Evolutionary conservation across 2,888 invertebrate genomes (phyloP).

Genomic region (Lithophane socia): DNA sequence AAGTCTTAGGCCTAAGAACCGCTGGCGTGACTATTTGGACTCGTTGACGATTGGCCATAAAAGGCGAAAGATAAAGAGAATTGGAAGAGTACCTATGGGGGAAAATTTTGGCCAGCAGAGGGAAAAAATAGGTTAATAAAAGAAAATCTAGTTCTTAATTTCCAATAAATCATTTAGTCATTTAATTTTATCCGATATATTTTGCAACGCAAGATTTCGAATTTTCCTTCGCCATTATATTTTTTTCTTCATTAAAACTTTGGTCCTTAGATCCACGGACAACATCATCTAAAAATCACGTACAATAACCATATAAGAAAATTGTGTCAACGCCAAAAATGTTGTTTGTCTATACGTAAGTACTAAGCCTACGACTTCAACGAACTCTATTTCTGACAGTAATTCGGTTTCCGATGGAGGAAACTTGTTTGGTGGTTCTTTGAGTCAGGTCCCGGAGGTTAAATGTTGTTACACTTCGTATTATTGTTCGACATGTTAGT

Average conservation of each 20-base stretch:
- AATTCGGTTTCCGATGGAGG: slow-evolving; percentile 42
- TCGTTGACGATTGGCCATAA: background rate
- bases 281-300: slow-evolving; percentile 3
- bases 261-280: background rate
- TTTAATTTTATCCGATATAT: background rate
- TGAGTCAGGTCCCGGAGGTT: slow-evolving; percentile 23
- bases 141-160: background rate
- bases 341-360: slow-evolving; percentile 10
- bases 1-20: background rate
- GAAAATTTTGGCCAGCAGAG: too few relatives aligned
- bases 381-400: slow-evolving; percentile 33
- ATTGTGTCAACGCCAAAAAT: slow-evolving; percentile 7
- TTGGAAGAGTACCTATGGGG: background rate
- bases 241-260: background rate
- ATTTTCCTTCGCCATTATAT: background rate
- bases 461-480: slow-evolving; percentile 33
- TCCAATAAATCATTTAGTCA: background rate
- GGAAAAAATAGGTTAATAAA: too few relatives aligned
- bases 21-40: background rate
- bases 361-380: slow-evolving; percentile 14
- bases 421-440: slow-evolving; percentile 46
- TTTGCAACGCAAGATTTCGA: background rate
- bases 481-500: slow-evolving; percentile 38
- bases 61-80: background rate
- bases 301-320: slow-evolving; percentile 6